Base-by-base conservation (phyloP, 23 tunicate species). In the Halocynthia roretzi region DNA sequence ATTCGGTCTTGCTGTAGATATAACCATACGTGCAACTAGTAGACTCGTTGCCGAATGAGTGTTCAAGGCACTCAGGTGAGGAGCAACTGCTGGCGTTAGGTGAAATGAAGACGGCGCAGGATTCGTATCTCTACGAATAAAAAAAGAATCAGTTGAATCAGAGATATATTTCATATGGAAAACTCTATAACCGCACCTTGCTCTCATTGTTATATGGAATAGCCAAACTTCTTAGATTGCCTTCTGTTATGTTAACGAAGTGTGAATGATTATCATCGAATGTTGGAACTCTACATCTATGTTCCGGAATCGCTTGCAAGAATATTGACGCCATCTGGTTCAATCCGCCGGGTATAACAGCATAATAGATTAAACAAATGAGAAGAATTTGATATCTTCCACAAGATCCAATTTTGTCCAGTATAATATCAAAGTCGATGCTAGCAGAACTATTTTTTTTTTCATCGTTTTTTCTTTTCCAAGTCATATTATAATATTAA, bases 281-380 rank as follows among this genome's bases (percentile, higher is more conserved):
- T 10, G 20, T 8, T 63, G 11, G 10, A 63, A 63, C 22, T 10
- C 22, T 63, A 63, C 68, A 88, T 84, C 95, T 72, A 54, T 79
- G 72, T 14, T 71, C 78, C 10, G 95, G 95, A 6, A 72, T 61
- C 7, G 95, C 88, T 8, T 88, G 85, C 6, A 88, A 53, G 66
- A 88, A 88, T 7, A 88, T 88, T 19, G 95, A 88, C 5, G 95
- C 95, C 56, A 88, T 88, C 61, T 84, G 88, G 61, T 79, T 88
- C 21, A 88, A 61, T 5, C 95, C 95, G 8, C 80, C 60, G 5
- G 95, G 95, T 11, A 88, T 80, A 53, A 88, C 70, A 54, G 84
- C 72, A 86, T 86, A 88, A 71, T 84, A 88, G 10, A 80, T 88
- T 73, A 88, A 44, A 11, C 71, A 52, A 7, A 88, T 81, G 70